Base-by-base conservation (phyloP, 2,888 invertebrate species). In the Linnaemya vulpina region DNA sequence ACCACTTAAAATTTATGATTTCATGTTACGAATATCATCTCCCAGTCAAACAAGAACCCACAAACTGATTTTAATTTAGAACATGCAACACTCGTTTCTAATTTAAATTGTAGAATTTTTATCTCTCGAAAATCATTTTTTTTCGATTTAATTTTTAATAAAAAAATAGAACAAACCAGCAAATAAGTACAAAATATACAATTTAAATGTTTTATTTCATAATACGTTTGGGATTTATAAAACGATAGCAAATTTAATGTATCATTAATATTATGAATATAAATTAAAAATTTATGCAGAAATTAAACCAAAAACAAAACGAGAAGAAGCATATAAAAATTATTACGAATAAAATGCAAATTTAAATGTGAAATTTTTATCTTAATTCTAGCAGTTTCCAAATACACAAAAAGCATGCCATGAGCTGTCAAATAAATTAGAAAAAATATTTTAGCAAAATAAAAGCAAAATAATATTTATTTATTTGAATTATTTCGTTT, bases 231-330 rank as follows among this genome's bases (percentile, higher is more conserved):
- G 65, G 65, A 43, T 51, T 77, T 67, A 25, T 35, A 60, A 58
- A 58, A 49, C n/a, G 55, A 75, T 76, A 40, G 60, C 60, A 77
- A 67, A 83, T 77, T 77, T 40, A 67, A 62, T 73, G 43, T 55
- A 55, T 77, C 67, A 77, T 83, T 76, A 71, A 70, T 25, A 40
- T 49, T 67, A 60, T 77, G 65, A 67, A 73, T 67, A 35, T 51
- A 51, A 60, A 80, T 74, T 67, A 55, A 73, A 71, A 58, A 73
- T 62, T 20, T 53, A 53, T 63, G 40, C n/a, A 9, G 9, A 75
- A 67, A 46, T 43, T 55, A 38, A 7, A 58, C 35, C 30, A 30
- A 30, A 2, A 30, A 30, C 2, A 30, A 30, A 30, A 30, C 2
- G 5, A 30, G 22, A 7, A 58, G 35, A 74, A 49, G 49, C 4